Percentiles rank a stretch among this genome's conserved stretches.
phyloP scores from a whole-genome alignment of 2,797 vertebrate genomes.

The Thripadectes ignobilis region DNA sequence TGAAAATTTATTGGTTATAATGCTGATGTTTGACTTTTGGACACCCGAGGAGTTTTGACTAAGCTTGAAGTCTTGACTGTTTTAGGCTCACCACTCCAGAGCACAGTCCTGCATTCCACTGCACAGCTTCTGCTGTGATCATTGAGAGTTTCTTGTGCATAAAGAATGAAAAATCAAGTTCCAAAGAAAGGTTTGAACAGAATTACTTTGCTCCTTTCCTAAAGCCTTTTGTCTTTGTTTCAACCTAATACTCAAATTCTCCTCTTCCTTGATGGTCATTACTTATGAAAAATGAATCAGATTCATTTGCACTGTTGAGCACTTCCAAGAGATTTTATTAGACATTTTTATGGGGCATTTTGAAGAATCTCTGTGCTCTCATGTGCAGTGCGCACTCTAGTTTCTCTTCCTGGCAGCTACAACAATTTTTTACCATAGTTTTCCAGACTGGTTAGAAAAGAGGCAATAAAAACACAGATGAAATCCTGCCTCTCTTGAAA shows the following conservation, averaged over 20 bases:
- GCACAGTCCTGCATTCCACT: background rate
- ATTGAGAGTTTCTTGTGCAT: background rate
- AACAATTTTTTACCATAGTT: background rate
- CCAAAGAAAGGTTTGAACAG: background rate
- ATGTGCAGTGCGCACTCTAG: background rate
- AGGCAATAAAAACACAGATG: background rate
- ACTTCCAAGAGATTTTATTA: constrained; percentile 17
- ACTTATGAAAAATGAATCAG: background rate
- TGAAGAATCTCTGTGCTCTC: background rate
- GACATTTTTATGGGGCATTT: background rate
- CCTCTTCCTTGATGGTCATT: background rate
- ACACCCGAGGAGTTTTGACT: background rate
- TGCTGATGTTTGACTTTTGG: background rate
- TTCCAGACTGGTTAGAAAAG: background rate
- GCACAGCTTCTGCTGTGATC: background rate
- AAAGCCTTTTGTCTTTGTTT: background rate
- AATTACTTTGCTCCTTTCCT: background rate
- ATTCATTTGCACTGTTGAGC: background rate
- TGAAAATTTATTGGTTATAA: background rate
- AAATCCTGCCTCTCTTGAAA: background rate
- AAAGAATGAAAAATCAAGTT: background rate
- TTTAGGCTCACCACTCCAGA: background rate
- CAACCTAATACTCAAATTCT: background rate
- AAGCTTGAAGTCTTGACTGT: background rate
- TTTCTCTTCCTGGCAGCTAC: background rate